Conservation (phyloP, 2,797 vertebrate species). For the Hoplostethus atlanticus region DNA sequence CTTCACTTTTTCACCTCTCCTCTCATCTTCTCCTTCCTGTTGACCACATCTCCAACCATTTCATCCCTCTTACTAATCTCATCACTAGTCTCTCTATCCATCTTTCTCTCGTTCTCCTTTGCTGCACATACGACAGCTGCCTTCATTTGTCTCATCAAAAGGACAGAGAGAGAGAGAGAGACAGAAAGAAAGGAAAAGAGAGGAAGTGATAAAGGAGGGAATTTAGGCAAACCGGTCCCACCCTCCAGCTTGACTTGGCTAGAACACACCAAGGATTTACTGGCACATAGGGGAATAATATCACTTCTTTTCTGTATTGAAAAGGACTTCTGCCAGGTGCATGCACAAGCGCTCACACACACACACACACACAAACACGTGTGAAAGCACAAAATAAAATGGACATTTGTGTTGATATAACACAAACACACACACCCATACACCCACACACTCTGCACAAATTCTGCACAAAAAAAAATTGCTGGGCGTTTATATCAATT, state of each 20-base stretch:
- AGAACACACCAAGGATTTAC: constrained; percentile 9
- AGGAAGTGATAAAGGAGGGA: constrained; percentile 23
- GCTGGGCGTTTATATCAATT: constrained; percentile 60
- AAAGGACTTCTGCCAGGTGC: constrained; percentile 21
- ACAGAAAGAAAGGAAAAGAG: constrained; percentile 33
- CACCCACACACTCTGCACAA: constrained; percentile 5
- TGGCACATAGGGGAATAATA: background rate
- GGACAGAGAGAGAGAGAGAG: constrained; percentile 4
- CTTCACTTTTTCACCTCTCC: constrained; percentile 51
- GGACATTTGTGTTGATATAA: background rate
- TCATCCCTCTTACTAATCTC: constrained; percentile 18
- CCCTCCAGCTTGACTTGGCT: constrained; percentile 10
- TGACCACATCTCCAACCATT: constrained; percentile 39
- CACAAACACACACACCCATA: constrained; percentile 16
- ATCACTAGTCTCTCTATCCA: constrained; percentile 18
- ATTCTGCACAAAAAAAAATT: constrained; percentile 9
- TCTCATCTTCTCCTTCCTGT: constrained; percentile 52
- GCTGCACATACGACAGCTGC: constrained; percentile 55
- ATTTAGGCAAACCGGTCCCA: constrained; percentile 16
- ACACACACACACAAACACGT: background rate
- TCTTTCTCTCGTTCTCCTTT: constrained; percentile 8
- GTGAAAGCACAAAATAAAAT: background rate
- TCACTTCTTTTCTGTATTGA: background rate
- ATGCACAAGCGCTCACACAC: background rate
- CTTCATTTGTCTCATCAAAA: constrained; percentile 51